Evolutionary conservation across 1,140 invertebrate species (phyloP).

Genomic region (Zaprionus nigranus): DNA sequence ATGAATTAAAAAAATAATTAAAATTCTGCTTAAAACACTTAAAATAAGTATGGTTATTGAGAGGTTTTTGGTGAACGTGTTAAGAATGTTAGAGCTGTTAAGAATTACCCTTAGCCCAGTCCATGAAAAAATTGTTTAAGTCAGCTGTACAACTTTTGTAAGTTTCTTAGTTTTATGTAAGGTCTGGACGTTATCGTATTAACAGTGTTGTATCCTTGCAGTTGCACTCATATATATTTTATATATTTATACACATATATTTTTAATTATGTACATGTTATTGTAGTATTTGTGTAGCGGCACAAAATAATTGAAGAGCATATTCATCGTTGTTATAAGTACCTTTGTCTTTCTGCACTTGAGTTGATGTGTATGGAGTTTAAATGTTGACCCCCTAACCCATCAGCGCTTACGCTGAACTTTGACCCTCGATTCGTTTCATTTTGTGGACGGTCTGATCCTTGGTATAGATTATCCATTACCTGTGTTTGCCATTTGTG

Average conservation of each 20-base stretch:
- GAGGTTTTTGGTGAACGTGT: conserved; percentile 18
- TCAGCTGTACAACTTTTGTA: conserved; percentile 70
- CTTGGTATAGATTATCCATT: conserved; percentile 11
- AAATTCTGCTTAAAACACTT: conserved; percentile 20
- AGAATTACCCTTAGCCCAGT: conserved; percentile 46
- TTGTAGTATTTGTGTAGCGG: conserved; percentile 71
- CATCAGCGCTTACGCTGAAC: conserved; percentile 23
- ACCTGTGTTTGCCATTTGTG: conserved; percentile 63
- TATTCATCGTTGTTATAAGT: conserved; percentile 53
- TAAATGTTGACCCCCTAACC: conserved; percentile 55
- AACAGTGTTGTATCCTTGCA: conserved; percentile 36
- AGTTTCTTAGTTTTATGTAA: conserved; percentile 49
- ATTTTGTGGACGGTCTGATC: conserved; percentile 38
- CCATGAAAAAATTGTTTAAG: conserved; percentile 58
- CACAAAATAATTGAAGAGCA: conserved; percentile 59
- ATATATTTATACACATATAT: conserved; percentile 22
- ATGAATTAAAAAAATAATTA: conserved; percentile 48
- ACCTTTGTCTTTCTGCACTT: conserved; percentile 67
- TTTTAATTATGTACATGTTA: conserved; percentile 51
- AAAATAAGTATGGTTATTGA: conserved; percentile 8
- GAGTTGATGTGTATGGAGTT: conserved; percentile 61
- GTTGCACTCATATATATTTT: conserved; percentile 6
- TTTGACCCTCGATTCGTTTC: conserved; percentile 42
- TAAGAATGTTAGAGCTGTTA: conserved; percentile 36
- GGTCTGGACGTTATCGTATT: conserved; percentile 62